A percentile compares a stretch with the other conserved stretches of the same genome.
Conservation (phyloP, 2,797 vertebrate species). For the Babyrousa celebensis region DNA sequence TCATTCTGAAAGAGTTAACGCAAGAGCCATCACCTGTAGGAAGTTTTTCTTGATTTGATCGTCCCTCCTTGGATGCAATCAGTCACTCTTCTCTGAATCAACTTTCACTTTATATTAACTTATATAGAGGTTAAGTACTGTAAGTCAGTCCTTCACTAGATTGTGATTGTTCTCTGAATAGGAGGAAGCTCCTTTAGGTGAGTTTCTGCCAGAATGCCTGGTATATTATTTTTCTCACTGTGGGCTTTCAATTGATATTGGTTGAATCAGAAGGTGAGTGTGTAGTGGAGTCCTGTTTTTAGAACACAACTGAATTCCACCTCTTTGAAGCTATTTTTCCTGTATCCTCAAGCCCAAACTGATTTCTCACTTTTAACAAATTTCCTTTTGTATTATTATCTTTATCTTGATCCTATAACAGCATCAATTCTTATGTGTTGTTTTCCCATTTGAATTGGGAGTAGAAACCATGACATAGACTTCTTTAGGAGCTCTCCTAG, state of each 20-base stretch:
- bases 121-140: background rate
- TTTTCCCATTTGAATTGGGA: slow-evolving; percentile 40
- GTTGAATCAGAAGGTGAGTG: background rate
- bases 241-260: slow-evolving; percentile 2
- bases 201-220: background rate
- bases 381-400: background rate
- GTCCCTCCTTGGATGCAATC: background rate
- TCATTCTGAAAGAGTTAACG: slow-evolving; percentile 6
- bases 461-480: background rate
- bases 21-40: background rate
- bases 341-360: background rate
- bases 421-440: background rate
- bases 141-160: background rate
- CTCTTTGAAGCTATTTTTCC: background rate
- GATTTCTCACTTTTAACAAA: slow-evolving; percentile 4
- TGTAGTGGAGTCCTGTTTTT: slow-evolving; percentile 2
- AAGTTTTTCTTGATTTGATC: slow-evolving; percentile 44
- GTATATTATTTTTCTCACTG: background rate
- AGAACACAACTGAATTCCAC: background rate
- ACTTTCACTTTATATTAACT: slow-evolving; percentile 24
- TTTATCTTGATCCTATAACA: background rate
- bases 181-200: background rate
- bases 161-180: background rate
- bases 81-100: background rate
- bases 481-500: background rate